Conservation (phyloP, 2,113 vertebrate genomes). For the Phyllostomus hastatus region DNA sequence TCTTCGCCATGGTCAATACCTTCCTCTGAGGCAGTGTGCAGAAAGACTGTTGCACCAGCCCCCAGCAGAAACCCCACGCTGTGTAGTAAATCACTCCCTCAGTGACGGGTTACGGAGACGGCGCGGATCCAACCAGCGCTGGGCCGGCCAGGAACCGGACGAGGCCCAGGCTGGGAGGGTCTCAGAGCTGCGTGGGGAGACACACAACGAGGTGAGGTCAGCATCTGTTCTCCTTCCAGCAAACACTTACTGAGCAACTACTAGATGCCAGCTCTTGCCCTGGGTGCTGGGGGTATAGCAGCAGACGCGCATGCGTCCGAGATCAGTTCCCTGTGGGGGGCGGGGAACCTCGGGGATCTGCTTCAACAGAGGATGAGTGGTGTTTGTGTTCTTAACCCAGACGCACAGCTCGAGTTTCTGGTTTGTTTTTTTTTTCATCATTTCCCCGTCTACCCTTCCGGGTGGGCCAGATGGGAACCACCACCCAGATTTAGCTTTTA, state of each 20-base stretch:
- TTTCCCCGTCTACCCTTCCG: background rate
- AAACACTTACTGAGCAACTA: background rate
- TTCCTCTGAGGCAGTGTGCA: background rate
- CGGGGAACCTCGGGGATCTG: background rate
- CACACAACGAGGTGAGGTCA: background rate
- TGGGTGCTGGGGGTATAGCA: background rate
- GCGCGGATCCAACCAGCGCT: too few species aligned
- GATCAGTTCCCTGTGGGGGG: background rate
- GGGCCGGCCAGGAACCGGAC: background rate
- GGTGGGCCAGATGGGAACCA: background rate
- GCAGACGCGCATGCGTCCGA: rapidly evolving
- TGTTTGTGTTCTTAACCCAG: background rate
- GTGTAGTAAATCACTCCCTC: rapidly evolving
- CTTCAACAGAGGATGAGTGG: background rate
- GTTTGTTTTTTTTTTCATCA: background rate
- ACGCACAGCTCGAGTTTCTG: rapidly evolving
- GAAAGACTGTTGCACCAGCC: background rate
- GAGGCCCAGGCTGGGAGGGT: rapidly evolving
- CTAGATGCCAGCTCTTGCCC: background rate
- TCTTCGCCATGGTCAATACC: background rate
- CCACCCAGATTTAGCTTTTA: background rate
- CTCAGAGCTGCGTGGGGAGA: background rate
- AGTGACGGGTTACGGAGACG: background rate
- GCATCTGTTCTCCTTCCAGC: background rate
- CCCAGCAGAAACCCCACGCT: rapidly evolving